A percentile compares a stretch with the other conserved stretches of the same genome.
Conservation (phyloP, 2,888 invertebrate species). For the Punctoribates punctum region DNA sequence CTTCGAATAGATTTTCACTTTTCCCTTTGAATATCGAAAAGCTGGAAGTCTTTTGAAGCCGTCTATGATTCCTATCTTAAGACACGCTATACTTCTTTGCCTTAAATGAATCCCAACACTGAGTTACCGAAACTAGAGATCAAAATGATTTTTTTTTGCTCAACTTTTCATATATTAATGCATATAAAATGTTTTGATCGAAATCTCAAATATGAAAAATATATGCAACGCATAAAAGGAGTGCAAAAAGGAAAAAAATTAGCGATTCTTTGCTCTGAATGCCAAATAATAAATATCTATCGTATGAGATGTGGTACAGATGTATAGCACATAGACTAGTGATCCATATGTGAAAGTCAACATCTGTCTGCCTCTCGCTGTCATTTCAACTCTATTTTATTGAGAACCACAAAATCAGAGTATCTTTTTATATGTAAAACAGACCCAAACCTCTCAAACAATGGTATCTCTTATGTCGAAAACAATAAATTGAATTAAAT, state of each 20-base stretch:
- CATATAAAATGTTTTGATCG: constrained; percentile 14
- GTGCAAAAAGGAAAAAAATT: constrained; percentile 1
- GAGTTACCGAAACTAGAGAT: background rate
- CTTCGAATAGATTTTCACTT: background rate
- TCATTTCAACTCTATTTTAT: constrained; percentile 7
- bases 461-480: background rate
- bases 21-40: constrained; percentile 5
- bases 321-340: background rate
- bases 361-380: constrained; percentile 9
- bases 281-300: constrained; percentile 15
- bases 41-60: constrained; percentile 12
- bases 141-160: background rate
- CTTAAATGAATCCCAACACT: background rate
- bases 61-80: constrained; percentile 4
- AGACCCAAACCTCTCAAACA: background rate
- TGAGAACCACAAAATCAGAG: constrained; percentile 27
- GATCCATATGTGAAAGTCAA: constrained; percentile 23
- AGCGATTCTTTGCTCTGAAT: constrained; percentile 2
- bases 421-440: constrained; percentile 22
- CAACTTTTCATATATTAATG: background rate
- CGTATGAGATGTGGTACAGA: background rate
- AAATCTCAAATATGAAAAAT: background rate
- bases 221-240: background rate
- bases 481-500: background rate
- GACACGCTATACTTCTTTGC: constrained; percentile 12